A percentile compares a stretch with the other conserved stretches of the same genome.
These are phyloP conservation scores for Sceloporus undulatus DNA, from an alignment of 2,113 vertebrate species.

Conservation along the genomic window DNA sequence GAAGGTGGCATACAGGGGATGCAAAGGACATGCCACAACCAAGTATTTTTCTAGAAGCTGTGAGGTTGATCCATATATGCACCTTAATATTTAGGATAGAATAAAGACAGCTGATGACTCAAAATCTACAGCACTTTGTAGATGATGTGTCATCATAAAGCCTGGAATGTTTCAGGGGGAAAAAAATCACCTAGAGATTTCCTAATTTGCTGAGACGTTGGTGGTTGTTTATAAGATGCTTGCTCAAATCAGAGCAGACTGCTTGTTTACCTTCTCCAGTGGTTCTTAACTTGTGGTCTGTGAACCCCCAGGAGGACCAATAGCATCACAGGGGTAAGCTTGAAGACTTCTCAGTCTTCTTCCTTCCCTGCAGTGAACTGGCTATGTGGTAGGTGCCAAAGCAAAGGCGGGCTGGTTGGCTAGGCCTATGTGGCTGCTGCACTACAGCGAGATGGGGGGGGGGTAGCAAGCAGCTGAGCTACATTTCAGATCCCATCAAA, in stretches of 20 bases:
- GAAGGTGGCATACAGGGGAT: slow-evolving; percentile 1
- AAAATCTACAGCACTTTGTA: background rate
- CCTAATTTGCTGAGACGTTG: background rate
- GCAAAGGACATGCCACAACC: background rate
- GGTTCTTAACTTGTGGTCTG: no score
- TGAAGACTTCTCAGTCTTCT: no score
- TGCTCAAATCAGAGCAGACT: background rate
- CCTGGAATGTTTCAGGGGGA: background rate
- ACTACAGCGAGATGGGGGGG: no score
- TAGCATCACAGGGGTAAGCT: no score
- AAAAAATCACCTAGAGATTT: background rate
- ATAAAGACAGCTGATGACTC: accelerated
- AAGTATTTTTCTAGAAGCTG: accelerated
- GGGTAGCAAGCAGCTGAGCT: no score
- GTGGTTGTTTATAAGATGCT: background rate
- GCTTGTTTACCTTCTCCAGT: background rate
- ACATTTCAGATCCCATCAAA: no score
- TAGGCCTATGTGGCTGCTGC: no score
- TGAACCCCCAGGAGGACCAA: no score
- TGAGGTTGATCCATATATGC: accelerated
- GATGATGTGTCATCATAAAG: background rate
- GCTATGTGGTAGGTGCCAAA: no score
- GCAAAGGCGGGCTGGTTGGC: no score
- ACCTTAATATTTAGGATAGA: background rate
- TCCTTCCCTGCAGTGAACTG: no score